A percentile compares a stretch with the other conserved stretches of the same genome.
Evolutionary conservation across 2,113 vertebrate genomes (phyloP).

Genomic region (Nycticorax nycticorax): DNA sequence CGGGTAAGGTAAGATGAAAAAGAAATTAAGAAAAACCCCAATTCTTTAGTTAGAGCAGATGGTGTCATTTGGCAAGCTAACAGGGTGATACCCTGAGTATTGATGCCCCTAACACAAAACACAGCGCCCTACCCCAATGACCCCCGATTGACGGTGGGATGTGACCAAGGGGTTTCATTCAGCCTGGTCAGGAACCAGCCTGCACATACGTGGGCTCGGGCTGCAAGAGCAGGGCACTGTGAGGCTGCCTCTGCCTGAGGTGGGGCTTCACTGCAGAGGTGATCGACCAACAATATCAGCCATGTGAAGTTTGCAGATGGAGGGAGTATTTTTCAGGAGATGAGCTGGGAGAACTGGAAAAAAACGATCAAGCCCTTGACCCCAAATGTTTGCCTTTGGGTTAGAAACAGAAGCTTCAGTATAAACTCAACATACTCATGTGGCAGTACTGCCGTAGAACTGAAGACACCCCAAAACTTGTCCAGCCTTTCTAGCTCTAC

Average conservation of each 20-base stretch:
- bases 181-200: neutral
- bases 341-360: neutral
- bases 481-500: neutral
- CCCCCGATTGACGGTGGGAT: neutral
- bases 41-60: neutral
- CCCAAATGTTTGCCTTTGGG: neutral
- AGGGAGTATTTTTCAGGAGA: neutral
- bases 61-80: neutral
- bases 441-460: neutral
- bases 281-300: accelerated
- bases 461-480: neutral
- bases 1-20: neutral
- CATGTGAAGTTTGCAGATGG: neutral
- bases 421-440: neutral
- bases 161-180: neutral
- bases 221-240: neutral
- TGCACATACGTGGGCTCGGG: neutral
- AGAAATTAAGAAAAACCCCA: neutral
- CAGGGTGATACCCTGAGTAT: accelerated
- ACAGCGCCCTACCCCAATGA: neutral
- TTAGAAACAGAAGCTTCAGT: neutral
- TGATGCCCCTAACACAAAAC: neutral
- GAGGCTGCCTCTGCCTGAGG: neutral
- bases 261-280: neutral
- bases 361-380: neutral